Evolutionary conservation across 2,888 invertebrate species (phyloP), one percentile per base, ranked within the genome.

Genomic region (Xestia ashworthii): DNA sequence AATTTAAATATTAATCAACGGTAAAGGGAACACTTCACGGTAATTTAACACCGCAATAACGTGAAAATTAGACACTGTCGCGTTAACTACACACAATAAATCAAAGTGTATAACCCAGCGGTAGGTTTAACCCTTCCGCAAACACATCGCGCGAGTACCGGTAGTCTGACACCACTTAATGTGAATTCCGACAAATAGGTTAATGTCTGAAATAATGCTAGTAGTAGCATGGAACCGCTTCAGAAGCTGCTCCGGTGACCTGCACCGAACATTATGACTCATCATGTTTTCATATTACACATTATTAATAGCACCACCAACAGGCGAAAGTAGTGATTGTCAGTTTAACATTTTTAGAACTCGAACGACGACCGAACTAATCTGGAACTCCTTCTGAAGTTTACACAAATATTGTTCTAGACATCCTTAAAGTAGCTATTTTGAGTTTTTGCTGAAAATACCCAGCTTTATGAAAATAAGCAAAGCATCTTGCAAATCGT

Each of bases 201-300:
- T 95, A 96, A 96, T 94, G 91, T 86, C 88, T 87, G 89, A 87
- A 93, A 93, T 93, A 93, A 84, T 94, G 90, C 92, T 92, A 91
- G 89, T 87, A 89, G 89, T 90, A 87, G 90, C 88, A 89, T 88
- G 91, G 90, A 90, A 91, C 92, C 87, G 86, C 87, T 87, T 84
- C 87, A 90, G 86, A 85, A 89, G 79, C 82, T 88, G 93, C 85
- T 92, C 95, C 88, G 91, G 93, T 94, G 93, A 95, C 94, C 94
- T 87, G 91, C 82, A 86, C 80, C 85, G 79, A 84, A 85, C 68
- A 80, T 83, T 79, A 82, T 93, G 94, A 95, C 88, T 95, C 95
- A 94, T 80, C 76, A 41, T 92, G 91, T 93, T 93, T 93, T 93
- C 91, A 89, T 83, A 86, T 74, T 62, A 65, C 58, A 74, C 78